Evolutionary conservation across 2,888 invertebrate genomes (phyloP), one percentile per base, ranked within the genome.

Genomic region (Seira sanloemensis): DNA sequence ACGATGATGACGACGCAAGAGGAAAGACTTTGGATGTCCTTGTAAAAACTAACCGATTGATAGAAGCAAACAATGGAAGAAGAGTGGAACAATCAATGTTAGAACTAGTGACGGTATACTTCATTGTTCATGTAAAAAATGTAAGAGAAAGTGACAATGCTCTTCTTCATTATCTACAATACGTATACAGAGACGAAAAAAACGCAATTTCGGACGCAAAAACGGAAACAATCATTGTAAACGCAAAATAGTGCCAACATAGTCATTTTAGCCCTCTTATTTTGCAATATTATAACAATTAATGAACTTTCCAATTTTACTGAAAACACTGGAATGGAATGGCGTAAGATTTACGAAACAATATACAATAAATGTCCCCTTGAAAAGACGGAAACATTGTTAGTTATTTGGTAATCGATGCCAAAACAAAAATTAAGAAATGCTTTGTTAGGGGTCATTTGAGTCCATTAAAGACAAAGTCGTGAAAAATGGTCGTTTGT

Each of bases 231-330:
- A 46, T 46, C 7, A 12, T 46, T 66, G 5, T 16, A 66, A 21
- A 2, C 16, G 2, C 5, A 18, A 66, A 18, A 1, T 37, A 27
- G 78, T 78, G 78, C 78, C 78, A 78, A 78, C 68, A 77, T 21
- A 77, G 77, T 77, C 77, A 77, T 77, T 77, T 75, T 26, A 19
- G n/a, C n/a, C n/a, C n/a, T n/a, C n/a, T n/a, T 72, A 54, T 65
- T 77, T 77, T 77, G 77, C 77, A 77, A 77, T 77, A 77, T n/a
- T n/a, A 68, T 69, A 27, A 65, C 50, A 50, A 66, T 16, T 4
- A 66, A 21, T 69, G 77, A 69, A 68, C 77, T 54, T 69, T 69
- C 68, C 67, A 7, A 25, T 68, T 27, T 46, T 27, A 18, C 12
- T 18, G 2, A 26, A 2, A 5, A 69, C 27, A 37, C n/a, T 69